Base-by-base conservation (phyloP, 2,888 invertebrate species). In the Stomorhina lunata region DNA sequence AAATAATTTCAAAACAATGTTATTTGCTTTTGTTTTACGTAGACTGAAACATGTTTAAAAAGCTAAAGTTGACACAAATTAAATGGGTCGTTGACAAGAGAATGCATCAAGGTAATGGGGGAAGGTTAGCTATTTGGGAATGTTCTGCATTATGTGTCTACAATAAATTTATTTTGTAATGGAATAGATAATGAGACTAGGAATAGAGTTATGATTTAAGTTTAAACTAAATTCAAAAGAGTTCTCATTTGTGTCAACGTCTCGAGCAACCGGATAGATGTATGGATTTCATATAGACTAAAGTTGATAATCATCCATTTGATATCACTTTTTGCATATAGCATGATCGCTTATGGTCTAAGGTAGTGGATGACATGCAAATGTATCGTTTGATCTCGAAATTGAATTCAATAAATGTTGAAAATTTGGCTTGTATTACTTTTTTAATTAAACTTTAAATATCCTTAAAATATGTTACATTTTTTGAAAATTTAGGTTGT, bases 371-470 rank as follows among this genome's bases (percentile, higher is more conserved):
- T 53, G 89, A 91, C 3, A 84, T 91, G 66, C 88, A 90, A 81
- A 87, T 90, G n/a, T 91, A 91, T 84, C 87, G 91, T 3, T 84
- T 88, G 84, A 95, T 99, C 3, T 94, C 97, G 37, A 92, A 94
- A 78, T 94, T 96, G 91, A 98, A 99, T 90, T 97, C 98, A 1
- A 98, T 97, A 86, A 96, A 98, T 90, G 95, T 97, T 66, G 99
- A 99, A 92, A 98, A 99, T 0, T 95, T 99, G 84, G 99, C 99
- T 6, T 98, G 97, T 89, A 98, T 99, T 86, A 99, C 97, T 3
- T 95, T 98, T n/a, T n/a, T n/a, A n/a, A n/a, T n/a, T n/a, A n/a
- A n/a, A n/a, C n/a, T n/a, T n/a, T n/a, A n/a, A n/a, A n/a, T n/a
- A n/a, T n/a, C n/a, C n/a, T n/a, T n/a, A n/a, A n/a, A n/a, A n/a